These are phyloP conservation scores for Chymomyza amoena DNA, from an alignment of 2,888 invertebrate species.

Conservation along the genomic window DNA sequence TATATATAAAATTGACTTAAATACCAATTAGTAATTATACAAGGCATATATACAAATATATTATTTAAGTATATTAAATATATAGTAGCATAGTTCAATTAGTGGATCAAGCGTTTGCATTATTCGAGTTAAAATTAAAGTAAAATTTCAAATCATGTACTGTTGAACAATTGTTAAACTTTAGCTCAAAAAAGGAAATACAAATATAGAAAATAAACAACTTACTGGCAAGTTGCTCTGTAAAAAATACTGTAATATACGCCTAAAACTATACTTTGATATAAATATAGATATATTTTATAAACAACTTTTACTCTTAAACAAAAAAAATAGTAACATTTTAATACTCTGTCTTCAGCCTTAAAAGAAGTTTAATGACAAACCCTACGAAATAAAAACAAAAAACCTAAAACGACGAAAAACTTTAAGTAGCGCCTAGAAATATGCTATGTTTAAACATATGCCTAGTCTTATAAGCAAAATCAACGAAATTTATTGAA, in stretches of 20 bases:
- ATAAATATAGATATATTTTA: constrained; percentile 56
- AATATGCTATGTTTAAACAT: constrained; percentile 20
- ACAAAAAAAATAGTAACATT: constrained; percentile 22
- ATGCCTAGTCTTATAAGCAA: constrained; percentile 21
- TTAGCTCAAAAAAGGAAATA: constrained; percentile 45
- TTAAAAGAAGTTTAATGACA: constrained; percentile 39
- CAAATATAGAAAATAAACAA: not conserved
- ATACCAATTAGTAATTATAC: constrained; percentile 62
- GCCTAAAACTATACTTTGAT: constrained; percentile 61
- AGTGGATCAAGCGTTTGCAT: constrained; percentile 64
- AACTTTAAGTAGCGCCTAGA: constrained; percentile 27
- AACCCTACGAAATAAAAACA: constrained; percentile 24
- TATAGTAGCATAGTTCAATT: constrained; percentile 52
- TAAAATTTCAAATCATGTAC: constrained; percentile 16
- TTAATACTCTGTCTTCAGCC: constrained; percentile 71
- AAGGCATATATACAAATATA: constrained; percentile 37
- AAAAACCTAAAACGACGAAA: constrained; percentile 20
- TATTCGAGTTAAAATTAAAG: constrained; percentile 50
- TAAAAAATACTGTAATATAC: constrained; percentile 57
- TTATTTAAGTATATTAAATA: constrained; percentile 27
- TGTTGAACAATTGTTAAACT: constrained; percentile 27
- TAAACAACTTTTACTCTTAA: constrained; percentile 68
- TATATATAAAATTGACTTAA: constrained; percentile 47
- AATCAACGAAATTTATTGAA: constrained; percentile 38
- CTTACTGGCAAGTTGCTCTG: constrained; percentile 35